phyloP scores from a whole-genome alignment of 2,113 vertebrate species.

The Peucedramus taeniatus region DNA sequence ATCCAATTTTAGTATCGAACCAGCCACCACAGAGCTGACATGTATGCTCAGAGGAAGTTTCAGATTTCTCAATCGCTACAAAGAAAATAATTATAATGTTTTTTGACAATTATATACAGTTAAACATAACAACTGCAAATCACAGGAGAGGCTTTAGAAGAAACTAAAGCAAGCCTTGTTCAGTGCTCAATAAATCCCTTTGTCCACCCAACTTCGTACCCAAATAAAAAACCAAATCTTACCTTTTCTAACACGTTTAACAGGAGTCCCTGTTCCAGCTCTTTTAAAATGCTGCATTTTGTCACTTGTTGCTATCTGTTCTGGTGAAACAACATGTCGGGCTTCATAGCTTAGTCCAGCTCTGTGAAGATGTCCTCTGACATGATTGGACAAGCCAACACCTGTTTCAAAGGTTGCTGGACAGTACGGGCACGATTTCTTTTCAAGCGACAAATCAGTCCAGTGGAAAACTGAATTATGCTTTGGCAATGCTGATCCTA shows the following conservation, averaged over 20 bases:
- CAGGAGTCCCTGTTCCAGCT: slow-evolving; percentile 77
- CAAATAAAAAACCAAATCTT: background rate
- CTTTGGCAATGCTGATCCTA: slow-evolving; percentile 74
- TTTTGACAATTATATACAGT: background rate
- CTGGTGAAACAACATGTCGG: slow-evolving; percentile 90
- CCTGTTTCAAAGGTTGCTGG: slow-evolving; percentile 91
- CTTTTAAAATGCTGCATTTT: slow-evolving; percentile 87
- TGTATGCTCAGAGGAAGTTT: slow-evolving; percentile 83
- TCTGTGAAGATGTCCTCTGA: slow-evolving; percentile 91
- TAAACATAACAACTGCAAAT: background rate
- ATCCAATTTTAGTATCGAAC: slow-evolving; percentile 93
- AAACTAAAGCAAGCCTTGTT: background rate
- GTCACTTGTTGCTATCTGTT: slow-evolving; percentile 89
- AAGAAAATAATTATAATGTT: slow-evolving; percentile 50
- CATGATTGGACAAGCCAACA: slow-evolving; percentile 91
- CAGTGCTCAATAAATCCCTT: background rate
- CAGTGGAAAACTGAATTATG: slow-evolving; percentile 82
- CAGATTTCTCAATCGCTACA: slow-evolving; percentile 84
- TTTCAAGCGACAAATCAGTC: slow-evolving; percentile 82
- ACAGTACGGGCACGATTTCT: slow-evolving; percentile 89
- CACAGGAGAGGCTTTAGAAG: background rate
- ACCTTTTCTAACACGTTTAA: slow-evolving; percentile 89
- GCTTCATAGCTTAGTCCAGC: slow-evolving; percentile 90
- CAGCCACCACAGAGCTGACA: slow-evolving; percentile 90
- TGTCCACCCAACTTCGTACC: background rate